A percentile compares a stretch with the other conserved stretches of the same genome.
Conservation (phyloP, 2,113 vertebrate genomes). For the Callocephalon fimbriatum region DNA sequence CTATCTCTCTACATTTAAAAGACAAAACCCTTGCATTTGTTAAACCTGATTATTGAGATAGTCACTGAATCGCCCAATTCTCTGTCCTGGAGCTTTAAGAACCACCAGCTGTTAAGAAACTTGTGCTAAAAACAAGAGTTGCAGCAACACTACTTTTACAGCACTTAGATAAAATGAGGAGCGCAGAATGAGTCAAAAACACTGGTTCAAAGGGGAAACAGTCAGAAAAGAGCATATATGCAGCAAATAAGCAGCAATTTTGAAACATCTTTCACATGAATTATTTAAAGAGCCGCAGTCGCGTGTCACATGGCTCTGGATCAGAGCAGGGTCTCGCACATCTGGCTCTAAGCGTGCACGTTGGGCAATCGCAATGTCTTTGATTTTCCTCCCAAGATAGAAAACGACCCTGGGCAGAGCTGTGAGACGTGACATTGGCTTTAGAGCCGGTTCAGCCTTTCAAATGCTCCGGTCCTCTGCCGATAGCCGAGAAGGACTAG, state of each 20-base stretch:
- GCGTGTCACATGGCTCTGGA: conserved; percentile 49
- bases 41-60: conserved; percentile 5
- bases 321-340: not conserved
- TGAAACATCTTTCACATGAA: conserved; percentile 36
- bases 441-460: conserved; percentile 50
- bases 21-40: not conserved
- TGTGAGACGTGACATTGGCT: conserved; percentile 29
- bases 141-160: not conserved
- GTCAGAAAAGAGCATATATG: conserved; percentile 29
- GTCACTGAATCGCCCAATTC: not conserved
- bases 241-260: conserved; percentile 35
- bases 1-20: not conserved
- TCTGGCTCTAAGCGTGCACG: not conserved
- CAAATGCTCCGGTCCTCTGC: conserved; percentile 61
- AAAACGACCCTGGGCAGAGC: not conserved
- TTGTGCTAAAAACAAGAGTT: not conserved
- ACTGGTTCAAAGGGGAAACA: conserved; percentile 5
- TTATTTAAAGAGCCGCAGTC: conserved; percentile 5
- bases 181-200: not conserved
- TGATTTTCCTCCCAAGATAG: not conserved
- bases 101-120: not conserved
- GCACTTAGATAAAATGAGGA: conserved; percentile 9
- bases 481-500: conserved; percentile 71
- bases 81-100: not conserved
- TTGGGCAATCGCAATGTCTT: not conserved